These are phyloP conservation scores for Anoplophora glabripennis DNA, from an alignment of 1,140 invertebrate species.

Conservation along the genomic window DNA sequence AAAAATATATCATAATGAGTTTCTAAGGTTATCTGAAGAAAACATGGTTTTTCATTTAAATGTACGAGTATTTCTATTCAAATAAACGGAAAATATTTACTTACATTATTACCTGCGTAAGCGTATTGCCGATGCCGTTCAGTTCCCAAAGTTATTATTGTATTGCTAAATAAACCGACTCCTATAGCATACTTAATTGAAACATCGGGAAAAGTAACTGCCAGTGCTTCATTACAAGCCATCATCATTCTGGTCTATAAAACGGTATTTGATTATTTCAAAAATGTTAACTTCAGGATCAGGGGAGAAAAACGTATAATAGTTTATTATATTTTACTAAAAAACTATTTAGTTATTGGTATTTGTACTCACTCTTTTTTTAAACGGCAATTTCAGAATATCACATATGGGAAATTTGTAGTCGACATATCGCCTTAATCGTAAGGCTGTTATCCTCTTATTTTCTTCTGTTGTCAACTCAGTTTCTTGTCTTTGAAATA, in stretches of 20 bases:
- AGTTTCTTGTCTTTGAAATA: conserved; percentile 63
- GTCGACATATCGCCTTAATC: conserved; percentile 54
- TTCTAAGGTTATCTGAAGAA: not conserved
- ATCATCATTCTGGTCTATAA: conserved; percentile 63
- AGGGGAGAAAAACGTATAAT: too few relatives aligned
- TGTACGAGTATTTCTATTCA: not conserved
- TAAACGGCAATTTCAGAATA: conserved; percentile 59
- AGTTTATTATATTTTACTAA: too few relatives aligned
- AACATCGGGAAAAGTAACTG: conserved; percentile 63
- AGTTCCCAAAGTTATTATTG: conserved; percentile 71
- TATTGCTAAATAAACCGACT: conserved; percentile 66
- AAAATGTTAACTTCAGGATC: too few relatives aligned
- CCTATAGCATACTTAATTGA: conserved; percentile 68
- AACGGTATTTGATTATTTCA: not conserved
- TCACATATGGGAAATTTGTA: conserved; percentile 55
- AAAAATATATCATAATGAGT: not conserved
- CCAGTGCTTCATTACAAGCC: conserved; percentile 67
- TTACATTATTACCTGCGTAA: conserved; percentile 65
- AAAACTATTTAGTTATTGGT: not conserved
- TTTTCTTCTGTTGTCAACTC: conserved; percentile 70
- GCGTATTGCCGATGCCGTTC: conserved; percentile 71
- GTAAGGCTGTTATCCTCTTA: conserved; percentile 60
- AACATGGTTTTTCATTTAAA: not conserved
- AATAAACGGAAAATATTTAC: conserved; percentile 21
- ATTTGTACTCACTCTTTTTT: conserved; percentile 56